Evolutionary conservation across 2,888 invertebrate species (phyloP).

Genomic region (Eupelmus urozonus): DNA sequence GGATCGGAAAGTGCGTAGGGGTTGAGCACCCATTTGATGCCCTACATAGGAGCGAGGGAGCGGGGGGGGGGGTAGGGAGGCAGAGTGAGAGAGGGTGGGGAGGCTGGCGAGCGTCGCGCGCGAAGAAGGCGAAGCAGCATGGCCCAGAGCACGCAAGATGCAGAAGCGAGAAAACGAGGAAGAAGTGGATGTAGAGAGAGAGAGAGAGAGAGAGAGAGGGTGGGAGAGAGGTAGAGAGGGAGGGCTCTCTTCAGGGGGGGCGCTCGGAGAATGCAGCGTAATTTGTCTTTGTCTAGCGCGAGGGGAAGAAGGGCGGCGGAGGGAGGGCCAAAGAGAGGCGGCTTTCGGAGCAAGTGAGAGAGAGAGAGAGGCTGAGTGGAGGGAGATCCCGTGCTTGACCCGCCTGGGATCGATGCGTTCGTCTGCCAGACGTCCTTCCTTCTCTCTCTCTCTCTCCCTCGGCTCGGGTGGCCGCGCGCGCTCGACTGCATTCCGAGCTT

Average conservation of each 20-base stretch:
- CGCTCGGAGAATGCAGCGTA: slow-evolving; percentile 77
- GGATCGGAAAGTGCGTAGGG: slow-evolving; percentile 68
- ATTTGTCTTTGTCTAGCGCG: slow-evolving; percentile 77
- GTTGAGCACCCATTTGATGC: slow-evolving; percentile 73
- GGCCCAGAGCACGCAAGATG: slow-evolving; percentile 44
- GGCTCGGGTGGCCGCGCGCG: too few relatives aligned
- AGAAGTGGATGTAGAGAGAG: slow-evolving; percentile 36
- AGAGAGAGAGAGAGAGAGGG: slow-evolving; percentile 57
- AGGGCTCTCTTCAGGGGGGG: slow-evolving; percentile 72
- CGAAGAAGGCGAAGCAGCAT: slow-evolving; percentile 54
- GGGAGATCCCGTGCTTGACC: slow-evolving; percentile 75
- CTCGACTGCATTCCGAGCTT: slow-evolving; percentile 32
- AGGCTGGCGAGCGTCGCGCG: slow-evolving; percentile 60
- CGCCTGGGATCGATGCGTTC: slow-evolving; percentile 78
- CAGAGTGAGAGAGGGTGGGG: slow-evolving; percentile 57
- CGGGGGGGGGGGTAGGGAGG: slow-evolving; percentile 56
- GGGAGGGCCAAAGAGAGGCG: slow-evolving; percentile 40
- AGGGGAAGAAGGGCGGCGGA: slow-evolving; percentile 64
- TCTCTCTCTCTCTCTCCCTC: slow-evolving; percentile 48
- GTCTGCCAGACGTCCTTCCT: slow-evolving; percentile 72
- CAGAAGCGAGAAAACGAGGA: slow-evolving; percentile 53
- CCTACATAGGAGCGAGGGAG: slow-evolving; percentile 69
- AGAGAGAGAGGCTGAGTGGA: slow-evolving; percentile 57
- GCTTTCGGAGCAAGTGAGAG: slow-evolving; percentile 37
- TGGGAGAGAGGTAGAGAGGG: slow-evolving; percentile 54